These are phyloP conservation scores for Streblospio benedicti DNA, from an alignment of 1,140 invertebrate genomes.

Conservation along the genomic window DNA sequence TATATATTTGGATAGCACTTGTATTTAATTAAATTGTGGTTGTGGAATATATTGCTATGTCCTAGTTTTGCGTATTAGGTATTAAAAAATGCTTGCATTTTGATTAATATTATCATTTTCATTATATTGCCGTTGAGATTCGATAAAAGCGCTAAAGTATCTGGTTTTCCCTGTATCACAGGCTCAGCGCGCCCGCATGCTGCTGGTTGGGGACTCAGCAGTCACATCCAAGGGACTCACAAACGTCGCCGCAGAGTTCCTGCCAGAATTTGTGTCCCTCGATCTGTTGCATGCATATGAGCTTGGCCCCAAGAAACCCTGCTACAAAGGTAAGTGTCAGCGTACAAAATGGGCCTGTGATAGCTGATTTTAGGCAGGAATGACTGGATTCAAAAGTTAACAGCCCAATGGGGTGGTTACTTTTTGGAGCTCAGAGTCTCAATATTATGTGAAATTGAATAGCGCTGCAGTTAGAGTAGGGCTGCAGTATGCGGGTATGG, in stretches of 20 bases:
- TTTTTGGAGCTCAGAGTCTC: not conserved
- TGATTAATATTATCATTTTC: too few relatives aligned
- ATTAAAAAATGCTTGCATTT: too few relatives aligned
- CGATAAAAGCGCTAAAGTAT: too few relatives aligned
- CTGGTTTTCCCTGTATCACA: too few relatives aligned
- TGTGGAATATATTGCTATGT: too few relatives aligned
- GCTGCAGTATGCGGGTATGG: not conserved
- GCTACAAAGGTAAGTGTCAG: constrained; percentile 39
- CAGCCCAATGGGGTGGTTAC: not conserved
- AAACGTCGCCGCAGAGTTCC: constrained; percentile 21
- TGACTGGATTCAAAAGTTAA: not conserved
- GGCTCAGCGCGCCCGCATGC: constrained; percentile 26
- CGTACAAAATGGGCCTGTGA: not conserved
- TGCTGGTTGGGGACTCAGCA: constrained; percentile 31
- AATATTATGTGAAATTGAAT: not conserved
- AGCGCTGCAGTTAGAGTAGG: not conserved
- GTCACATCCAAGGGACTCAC: constrained; percentile 29
- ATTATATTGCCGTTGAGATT: too few relatives aligned
- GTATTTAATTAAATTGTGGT: too few relatives aligned
- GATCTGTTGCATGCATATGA: constrained; percentile 40
- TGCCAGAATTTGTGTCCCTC: constrained; percentile 39
- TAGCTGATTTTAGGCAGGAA: not conserved
- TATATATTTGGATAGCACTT: too few relatives aligned
- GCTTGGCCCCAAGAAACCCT: constrained; percentile 40
- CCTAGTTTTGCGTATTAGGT: too few relatives aligned